phyloP scores from a whole-genome alignment of 2,797 vertebrate species.

The Alfaro cultratus region DNA sequence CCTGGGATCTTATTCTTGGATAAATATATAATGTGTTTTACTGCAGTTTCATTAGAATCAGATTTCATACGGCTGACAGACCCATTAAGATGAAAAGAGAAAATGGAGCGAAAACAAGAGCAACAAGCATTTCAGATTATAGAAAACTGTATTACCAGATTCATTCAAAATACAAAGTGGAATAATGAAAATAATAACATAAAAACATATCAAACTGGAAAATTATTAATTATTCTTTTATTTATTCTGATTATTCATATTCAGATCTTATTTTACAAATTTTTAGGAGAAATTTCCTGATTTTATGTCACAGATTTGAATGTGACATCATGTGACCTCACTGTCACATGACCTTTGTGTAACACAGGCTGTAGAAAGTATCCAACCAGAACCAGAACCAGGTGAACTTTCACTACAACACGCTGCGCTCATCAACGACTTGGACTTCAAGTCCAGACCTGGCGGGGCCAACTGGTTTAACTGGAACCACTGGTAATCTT shows the following conservation, averaged over 20 bases:
- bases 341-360: neutral
- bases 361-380: neutral
- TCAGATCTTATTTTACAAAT: neutral
- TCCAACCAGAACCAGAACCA: neutral
- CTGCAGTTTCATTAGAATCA: neutral
- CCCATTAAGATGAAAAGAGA: neutral
- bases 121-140: neutral
- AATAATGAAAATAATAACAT: neutral
- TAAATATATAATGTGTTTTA: conserved; percentile 22
- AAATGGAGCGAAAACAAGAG: neutral
- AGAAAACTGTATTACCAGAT: neutral
- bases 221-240: neutral
- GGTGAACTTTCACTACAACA: neutral
- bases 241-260: neutral
- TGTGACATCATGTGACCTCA: neutral
- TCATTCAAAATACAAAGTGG: neutral
- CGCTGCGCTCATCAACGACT: neutral
- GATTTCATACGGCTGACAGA: neutral
- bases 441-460: neutral
- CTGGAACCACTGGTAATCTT: neutral
- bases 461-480: neutral
- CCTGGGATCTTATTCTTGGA: conserved; percentile 13
- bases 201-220: neutral
- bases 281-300: neutral
- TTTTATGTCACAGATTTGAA: neutral